phyloP scores from a whole-genome alignment of 2,113 vertebrate species.

The Microcebus griseorufus region DNA sequence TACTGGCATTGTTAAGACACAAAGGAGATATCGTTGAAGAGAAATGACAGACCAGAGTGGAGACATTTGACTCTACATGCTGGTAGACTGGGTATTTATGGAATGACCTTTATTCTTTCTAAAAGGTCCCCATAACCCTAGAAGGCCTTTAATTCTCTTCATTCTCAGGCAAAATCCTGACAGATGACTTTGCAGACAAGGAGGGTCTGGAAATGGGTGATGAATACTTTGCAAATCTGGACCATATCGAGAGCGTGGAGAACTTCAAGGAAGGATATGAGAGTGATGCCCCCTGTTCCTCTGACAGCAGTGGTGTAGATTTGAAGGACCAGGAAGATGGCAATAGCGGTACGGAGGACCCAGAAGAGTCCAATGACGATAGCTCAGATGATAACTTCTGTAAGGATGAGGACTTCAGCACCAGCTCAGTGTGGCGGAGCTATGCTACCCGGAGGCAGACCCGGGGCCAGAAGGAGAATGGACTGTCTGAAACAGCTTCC shows the following conservation, averaged over 20 bases:
- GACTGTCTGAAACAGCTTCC: slow-evolving; percentile 78
- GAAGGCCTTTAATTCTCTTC: slow-evolving; percentile 40
- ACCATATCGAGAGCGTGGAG: slow-evolving; percentile 99
- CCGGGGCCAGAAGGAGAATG: slow-evolving; percentile 93
- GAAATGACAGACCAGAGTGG: not conserved
- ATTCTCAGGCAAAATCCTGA: slow-evolving; percentile 94
- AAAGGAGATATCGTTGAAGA: not conserved
- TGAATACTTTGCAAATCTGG: slow-evolving; percentile 97
- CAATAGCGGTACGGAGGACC: slow-evolving; percentile 92
- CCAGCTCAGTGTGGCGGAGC: slow-evolving; percentile 95
- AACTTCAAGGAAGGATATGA: slow-evolving; percentile 99
- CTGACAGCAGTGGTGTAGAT: slow-evolving; percentile 97
- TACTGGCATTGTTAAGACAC: not conserved
- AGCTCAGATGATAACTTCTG: slow-evolving; percentile 97
- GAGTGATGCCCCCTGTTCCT: slow-evolving; percentile 95
- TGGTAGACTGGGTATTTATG: not conserved
- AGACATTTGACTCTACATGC: not conserved
- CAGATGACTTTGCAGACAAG: slow-evolving; percentile 97
- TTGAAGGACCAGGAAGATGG: slow-evolving; percentile 90
- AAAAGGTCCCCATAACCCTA: not conserved
- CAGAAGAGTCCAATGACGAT: slow-evolving; percentile 94
- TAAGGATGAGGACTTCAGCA: slow-evolving; percentile 91
- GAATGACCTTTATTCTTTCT: not conserved
- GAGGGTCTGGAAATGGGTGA: slow-evolving; percentile 98
- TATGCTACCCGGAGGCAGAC: slow-evolving; percentile 96